A percentile compares a stretch with the other conserved stretches of the same genome.
Conservation (phyloP, 2,797 vertebrate species). For the Linurgus olivaceus region DNA sequence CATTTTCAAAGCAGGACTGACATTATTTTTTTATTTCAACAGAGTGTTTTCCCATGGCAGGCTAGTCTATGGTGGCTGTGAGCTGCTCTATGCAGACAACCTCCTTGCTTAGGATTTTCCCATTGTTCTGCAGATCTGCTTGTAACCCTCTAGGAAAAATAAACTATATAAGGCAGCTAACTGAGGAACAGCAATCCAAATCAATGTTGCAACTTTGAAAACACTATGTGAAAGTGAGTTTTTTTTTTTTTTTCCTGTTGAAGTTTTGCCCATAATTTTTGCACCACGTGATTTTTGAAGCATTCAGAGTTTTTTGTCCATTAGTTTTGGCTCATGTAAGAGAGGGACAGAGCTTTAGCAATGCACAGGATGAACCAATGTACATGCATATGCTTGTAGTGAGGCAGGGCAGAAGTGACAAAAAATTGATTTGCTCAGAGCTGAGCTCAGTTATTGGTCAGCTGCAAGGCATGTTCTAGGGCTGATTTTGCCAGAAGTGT, state of each 20-base stretch:
- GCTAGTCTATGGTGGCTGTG: not conserved
- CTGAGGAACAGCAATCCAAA: not conserved
- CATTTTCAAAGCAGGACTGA: not conserved
- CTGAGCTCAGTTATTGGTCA: not conserved
- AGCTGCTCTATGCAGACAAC: not conserved
- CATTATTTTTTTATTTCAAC: not conserved
- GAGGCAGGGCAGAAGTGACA: not conserved
- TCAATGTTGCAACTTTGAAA: not conserved
- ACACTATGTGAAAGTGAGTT: not conserved
- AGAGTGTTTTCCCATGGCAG: not conserved
- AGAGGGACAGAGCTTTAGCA: not conserved
- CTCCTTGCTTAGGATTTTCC: not conserved
- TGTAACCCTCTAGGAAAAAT: not conserved
- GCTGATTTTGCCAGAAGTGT: not conserved
- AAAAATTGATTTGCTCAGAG: slow-evolving; percentile 5
- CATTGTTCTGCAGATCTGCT: not conserved
- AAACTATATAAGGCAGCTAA: not conserved
- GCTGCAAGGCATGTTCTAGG: not conserved
- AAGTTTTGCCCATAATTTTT: not conserved
- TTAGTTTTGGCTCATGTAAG: not conserved
- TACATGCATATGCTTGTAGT: not conserved
- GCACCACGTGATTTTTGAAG: not conserved
- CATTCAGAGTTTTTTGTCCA: not conserved
- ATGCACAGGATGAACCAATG: not conserved
- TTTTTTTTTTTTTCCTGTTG: not conserved